Conservation (phyloP, 2,888 invertebrate genomes). For the Drosophila vallismaia region DNA sequence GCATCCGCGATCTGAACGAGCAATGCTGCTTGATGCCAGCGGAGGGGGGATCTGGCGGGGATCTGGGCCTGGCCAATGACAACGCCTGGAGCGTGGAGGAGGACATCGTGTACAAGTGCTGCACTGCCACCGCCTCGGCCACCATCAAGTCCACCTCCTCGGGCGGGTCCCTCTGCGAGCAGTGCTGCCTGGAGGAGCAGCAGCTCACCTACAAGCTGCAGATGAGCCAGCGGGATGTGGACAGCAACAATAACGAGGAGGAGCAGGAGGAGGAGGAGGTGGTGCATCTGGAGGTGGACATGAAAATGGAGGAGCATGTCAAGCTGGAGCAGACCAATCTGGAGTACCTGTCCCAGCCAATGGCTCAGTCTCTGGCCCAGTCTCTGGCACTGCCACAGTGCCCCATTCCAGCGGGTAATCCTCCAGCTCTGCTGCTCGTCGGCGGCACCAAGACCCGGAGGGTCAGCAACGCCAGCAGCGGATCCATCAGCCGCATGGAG, state of each 20-base stretch:
- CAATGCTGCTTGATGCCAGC: constrained; percentile 61
- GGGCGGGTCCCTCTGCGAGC: constrained; percentile 55
- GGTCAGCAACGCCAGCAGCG: constrained; percentile 83
- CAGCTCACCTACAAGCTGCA: constrained; percentile 60
- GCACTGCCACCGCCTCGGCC: constrained; percentile 44
- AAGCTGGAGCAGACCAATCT: background rate
- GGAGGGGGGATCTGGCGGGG: constrained; percentile 37
- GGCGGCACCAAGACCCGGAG: constrained; percentile 75
- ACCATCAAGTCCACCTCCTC: constrained; percentile 28
- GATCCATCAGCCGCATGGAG: constrained; percentile 89
- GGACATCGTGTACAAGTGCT: constrained; percentile 76
- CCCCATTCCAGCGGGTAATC: background rate
- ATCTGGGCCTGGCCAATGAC: constrained; percentile 72
- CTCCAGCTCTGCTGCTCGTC: background rate
- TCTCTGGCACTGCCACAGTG: background rate
- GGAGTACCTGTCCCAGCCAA: background rate
- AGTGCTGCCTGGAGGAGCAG: constrained; percentile 69
- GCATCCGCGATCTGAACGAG: constrained; percentile 80
- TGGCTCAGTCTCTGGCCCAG: background rate
- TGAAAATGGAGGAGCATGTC: background rate
- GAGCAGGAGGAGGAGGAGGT: constrained; percentile 13
- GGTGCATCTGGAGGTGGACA: background rate
- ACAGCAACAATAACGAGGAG: constrained; percentile 52
- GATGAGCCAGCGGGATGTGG: constrained; percentile 61
- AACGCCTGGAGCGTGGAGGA: constrained; percentile 82